A percentile compares a stretch with the other conserved stretches of the same genome.
Conservation (phyloP, 2,797 vertebrate species). For the Pseudochaenichthys georgianus region DNA sequence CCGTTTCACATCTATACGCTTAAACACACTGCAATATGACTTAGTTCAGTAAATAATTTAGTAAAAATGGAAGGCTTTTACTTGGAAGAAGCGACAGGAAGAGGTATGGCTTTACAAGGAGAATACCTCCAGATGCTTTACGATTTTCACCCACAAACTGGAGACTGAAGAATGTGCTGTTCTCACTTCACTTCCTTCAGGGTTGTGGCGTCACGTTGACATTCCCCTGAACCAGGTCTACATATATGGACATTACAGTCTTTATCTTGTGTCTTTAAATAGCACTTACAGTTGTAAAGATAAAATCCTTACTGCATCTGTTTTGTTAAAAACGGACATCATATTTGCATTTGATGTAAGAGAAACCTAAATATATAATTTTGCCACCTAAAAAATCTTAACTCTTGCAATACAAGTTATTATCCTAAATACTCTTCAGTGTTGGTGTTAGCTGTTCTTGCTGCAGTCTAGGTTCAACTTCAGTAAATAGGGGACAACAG, state of each 20-base stretch:
- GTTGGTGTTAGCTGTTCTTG: too few relatives aligned
- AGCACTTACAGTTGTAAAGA: not conserved
- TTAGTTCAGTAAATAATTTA: not conserved
- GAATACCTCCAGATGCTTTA: not conserved
- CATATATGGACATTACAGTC: not conserved
- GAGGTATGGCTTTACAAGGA: too few relatives aligned
- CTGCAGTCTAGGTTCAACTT: too few relatives aligned
- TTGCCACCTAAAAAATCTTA: too few relatives aligned
- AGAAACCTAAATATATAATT: not conserved
- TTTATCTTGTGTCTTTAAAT: too few relatives aligned
- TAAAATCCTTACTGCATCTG: not conserved
- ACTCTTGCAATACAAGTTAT: too few relatives aligned
- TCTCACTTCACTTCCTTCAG: conserved; percentile 27
- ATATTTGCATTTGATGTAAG: not conserved
- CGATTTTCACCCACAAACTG: not conserved
- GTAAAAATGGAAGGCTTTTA: not conserved
- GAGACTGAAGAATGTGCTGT: conserved; percentile 4
- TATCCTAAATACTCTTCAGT: too few relatives aligned
- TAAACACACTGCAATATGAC: not conserved
- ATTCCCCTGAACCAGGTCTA: not conserved
- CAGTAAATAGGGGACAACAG: too few relatives aligned
- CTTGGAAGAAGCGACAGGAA: not conserved
- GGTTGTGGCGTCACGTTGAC: not conserved
- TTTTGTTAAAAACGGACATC: too few relatives aligned
- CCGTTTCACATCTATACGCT: not conserved